Conservation (phyloP, 2,888 invertebrate species). For the Seira sanloemensis region DNA sequence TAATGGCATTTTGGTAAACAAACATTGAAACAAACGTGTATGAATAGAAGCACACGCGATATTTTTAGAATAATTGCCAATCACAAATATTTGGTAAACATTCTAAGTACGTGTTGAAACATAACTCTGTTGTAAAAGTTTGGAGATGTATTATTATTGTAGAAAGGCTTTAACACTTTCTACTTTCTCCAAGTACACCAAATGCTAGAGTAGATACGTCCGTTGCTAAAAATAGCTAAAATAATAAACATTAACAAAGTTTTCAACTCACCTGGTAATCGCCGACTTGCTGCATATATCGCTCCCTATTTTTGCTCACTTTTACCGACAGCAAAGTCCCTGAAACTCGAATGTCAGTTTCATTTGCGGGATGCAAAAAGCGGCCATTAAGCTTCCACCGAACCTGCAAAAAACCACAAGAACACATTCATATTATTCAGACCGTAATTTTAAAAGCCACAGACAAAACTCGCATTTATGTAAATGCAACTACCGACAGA, state of each 20-base stretch:
- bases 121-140: too few species aligned
- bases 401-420: slow-evolving; percentile 75
- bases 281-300: slow-evolving; percentile 74
- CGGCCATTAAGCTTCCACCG: slow-evolving; percentile 85
- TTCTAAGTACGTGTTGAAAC: too few species aligned
- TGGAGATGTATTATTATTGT: background rate
- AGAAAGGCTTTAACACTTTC: background rate
- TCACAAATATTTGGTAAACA: too few species aligned
- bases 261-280: slow-evolving; percentile 73
- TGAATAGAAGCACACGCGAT: too few species aligned
- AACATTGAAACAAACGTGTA: background rate
- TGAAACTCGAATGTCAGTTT: slow-evolving; percentile 72
- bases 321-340: slow-evolving; percentile 72
- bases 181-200: background rate
- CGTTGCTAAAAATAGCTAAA: background rate
- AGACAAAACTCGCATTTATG: too few species aligned
- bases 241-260: background rate
- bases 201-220: background rate
- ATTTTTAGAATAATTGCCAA: background rate
- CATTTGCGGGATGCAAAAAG: slow-evolving; percentile 72
- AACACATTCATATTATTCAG: too few species aligned
- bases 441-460: too few species aligned
- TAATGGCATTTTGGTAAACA: background rate
- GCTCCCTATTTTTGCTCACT: slow-evolving; percentile 72
- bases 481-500: too few species aligned